phyloP scores from a whole-genome alignment of 2,888 invertebrate species.

The Heterodera filipjevi region DNA sequence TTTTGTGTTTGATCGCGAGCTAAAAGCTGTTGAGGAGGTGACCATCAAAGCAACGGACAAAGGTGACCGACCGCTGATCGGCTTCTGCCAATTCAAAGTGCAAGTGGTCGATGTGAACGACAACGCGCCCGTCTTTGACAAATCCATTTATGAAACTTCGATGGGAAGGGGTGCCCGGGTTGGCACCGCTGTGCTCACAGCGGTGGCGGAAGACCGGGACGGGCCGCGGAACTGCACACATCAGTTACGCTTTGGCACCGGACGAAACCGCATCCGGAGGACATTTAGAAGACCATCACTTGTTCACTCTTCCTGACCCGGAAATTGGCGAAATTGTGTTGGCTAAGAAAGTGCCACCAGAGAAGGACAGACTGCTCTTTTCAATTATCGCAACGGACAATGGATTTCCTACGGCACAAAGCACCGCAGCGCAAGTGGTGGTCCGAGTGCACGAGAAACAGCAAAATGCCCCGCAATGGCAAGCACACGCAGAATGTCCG shows the following conservation, averaged over 20 bases:
- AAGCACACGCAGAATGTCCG: slow-evolving; percentile 49
- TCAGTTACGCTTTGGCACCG: slow-evolving; percentile 54
- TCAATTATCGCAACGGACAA: slow-evolving; percentile 80
- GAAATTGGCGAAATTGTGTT: slow-evolving; percentile 52
- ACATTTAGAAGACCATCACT: slow-evolving; percentile 38
- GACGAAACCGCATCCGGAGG: slow-evolving; percentile 52
- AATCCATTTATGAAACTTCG: slow-evolving; percentile 64
- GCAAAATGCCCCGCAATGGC: slow-evolving; percentile 60
- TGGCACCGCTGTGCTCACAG: slow-evolving; percentile 55
- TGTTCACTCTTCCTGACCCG: slow-evolving; percentile 32
- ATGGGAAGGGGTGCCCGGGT: slow-evolving; percentile 29
- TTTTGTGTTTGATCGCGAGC: slow-evolving; percentile 64
- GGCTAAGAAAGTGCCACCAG: slow-evolving; percentile 46
- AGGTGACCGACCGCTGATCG: slow-evolving; percentile 94
- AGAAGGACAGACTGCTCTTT: slow-evolving; percentile 67
- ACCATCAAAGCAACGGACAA: slow-evolving; percentile 83
- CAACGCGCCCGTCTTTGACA: slow-evolving; percentile 89
- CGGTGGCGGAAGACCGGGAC: slow-evolving; percentile 62
- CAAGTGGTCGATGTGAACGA: slow-evolving; percentile 94
- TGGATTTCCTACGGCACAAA: slow-evolving; percentile 73
- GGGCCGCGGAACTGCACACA: slow-evolving; percentile 58
- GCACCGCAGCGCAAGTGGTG: slow-evolving; percentile 78
- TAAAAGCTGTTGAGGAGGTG: slow-evolving; percentile 60
- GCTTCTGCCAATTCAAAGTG: slow-evolving; percentile 96
- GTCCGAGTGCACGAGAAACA: slow-evolving; percentile 68